Conservation (phyloP, 2,113 vertebrate genomes). For the Pygoscelis antarcticus region DNA sequence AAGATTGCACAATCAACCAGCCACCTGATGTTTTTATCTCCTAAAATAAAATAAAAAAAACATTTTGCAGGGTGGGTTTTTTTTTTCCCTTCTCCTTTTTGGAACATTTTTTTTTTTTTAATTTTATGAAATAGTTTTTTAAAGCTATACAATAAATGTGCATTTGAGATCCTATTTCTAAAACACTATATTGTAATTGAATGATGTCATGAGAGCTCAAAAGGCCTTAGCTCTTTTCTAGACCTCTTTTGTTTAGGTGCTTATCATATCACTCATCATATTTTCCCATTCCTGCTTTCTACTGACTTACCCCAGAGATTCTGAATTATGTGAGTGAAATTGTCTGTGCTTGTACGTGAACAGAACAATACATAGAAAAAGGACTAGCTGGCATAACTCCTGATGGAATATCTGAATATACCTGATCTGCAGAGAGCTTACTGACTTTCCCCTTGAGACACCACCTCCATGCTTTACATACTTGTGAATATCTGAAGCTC, state of each 20-base stretch:
- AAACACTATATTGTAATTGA: background rate
- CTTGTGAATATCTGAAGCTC: background rate
- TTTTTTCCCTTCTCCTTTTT: accelerated
- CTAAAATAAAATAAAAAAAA: background rate
- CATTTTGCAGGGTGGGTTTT: accelerated
- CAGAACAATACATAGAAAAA: background rate
- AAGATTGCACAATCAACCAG: background rate
- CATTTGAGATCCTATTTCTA: background rate
- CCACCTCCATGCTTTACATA: background rate
- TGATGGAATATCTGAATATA: background rate
- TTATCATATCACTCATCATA: background rate
- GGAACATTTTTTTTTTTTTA: background rate
- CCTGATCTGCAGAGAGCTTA: background rate
- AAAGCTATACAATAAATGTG: no score
- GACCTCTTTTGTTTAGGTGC: background rate
- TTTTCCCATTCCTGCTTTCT: background rate
- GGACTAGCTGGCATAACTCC: background rate
- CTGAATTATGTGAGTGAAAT: background rate
- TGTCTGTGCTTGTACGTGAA: background rate
- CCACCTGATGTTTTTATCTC: background rate
- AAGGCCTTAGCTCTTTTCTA: background rate
- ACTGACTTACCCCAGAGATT: background rate
- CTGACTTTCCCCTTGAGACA: background rate
- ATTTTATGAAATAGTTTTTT: background rate
- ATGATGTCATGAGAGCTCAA: background rate